Conservation (phyloP, 2,888 invertebrate species). For the Drosophila mimica region DNA sequence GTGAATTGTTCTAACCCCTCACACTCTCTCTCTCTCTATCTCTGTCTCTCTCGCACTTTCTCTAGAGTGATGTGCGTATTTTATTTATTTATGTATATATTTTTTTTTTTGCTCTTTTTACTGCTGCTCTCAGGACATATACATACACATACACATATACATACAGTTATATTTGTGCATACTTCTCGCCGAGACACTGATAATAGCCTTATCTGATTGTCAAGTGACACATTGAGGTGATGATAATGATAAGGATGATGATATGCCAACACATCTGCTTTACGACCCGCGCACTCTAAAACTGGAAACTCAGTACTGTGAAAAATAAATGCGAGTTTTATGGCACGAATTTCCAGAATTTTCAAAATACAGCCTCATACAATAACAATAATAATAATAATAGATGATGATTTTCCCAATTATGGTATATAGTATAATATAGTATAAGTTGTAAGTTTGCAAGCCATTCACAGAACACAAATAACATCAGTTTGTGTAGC, state of each 20-base stretch:
- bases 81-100: neutral
- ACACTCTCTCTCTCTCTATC: neutral
- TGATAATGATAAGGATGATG: constrained; percentile 36
- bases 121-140: constrained; percentile 14
- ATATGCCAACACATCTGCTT: constrained; percentile 40
- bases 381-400: constrained; percentile 5
- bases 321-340: neutral
- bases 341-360: neutral
- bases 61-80: constrained; percentile 18
- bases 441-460: neutral
- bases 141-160: neutral
- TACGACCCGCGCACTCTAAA: constrained; percentile 57
- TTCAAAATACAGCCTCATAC: neutral
- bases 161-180: neutral
- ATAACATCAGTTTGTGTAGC: neutral
- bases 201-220: constrained; percentile 58
- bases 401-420: neutral
- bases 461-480: too few relatives aligned
- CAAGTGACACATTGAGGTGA: constrained; percentile 60
- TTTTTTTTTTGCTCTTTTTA: neutral
- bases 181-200: constrained; percentile 41
- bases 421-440: neutral
- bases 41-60: neutral
- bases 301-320: neutral
- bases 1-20: neutral